Evolutionary conservation across 2,113 vertebrate genomes (phyloP).

Genomic region (Piaya cayana): DNA sequence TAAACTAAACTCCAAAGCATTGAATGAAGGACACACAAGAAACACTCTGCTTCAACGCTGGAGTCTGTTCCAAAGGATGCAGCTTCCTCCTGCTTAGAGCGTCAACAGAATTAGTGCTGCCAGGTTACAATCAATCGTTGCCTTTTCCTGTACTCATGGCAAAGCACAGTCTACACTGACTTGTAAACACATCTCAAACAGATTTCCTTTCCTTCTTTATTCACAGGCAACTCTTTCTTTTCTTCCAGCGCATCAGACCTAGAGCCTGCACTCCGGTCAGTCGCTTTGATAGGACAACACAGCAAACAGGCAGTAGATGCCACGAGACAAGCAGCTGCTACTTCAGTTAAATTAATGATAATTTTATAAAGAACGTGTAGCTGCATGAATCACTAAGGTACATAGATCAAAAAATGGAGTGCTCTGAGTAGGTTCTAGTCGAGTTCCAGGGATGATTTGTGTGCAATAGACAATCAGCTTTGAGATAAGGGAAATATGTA

Average conservation of each 20-base stretch:
- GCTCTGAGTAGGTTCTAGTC: not conserved
- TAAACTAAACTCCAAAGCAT: not conserved
- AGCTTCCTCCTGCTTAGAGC: not conserved
- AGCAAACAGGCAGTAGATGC: not conserved
- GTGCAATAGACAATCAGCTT: not conserved
- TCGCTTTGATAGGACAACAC: not conserved
- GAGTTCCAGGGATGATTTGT: not conserved
- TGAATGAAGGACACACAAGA: not conserved
- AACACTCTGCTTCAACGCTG: not conserved
- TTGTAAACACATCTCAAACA: not conserved
- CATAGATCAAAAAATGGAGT: not conserved
- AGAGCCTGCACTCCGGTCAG: not conserved
- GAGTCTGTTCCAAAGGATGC: not conserved
- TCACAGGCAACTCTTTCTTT: not conserved
- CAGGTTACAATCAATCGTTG: not conserved
- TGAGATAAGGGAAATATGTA: not conserved
- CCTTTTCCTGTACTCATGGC: not conserved
- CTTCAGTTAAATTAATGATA: not conserved
- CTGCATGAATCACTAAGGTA: not conserved
- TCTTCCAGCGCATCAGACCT: not conserved
- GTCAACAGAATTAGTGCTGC: not conserved
- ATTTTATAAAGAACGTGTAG: not conserved
- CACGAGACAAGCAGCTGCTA: not conserved
- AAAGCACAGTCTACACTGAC: not conserved
- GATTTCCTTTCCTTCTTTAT: not conserved